A percentile compares a stretch with the other conserved stretches of the same genome.
Evolutionary conservation across 2,888 invertebrate species (phyloP).

Genomic region (Drosophila longiperda): DNA sequence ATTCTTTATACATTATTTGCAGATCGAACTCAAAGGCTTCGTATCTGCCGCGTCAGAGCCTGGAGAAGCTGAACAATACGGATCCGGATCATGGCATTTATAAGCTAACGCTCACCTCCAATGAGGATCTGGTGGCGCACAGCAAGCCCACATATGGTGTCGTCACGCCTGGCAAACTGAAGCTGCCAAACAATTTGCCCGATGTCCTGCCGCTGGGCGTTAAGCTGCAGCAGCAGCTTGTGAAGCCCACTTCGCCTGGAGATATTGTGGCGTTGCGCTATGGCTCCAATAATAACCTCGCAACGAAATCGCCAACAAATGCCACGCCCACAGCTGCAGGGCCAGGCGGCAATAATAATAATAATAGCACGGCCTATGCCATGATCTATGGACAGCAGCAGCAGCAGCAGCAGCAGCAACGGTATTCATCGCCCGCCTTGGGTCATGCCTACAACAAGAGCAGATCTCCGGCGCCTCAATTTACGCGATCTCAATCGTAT

Average conservation of each 20-base stretch:
- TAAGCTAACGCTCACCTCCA: conserved; percentile 90
- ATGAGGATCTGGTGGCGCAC: conserved; percentile 85
- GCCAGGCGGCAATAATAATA: conserved; percentile 23
- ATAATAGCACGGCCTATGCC: conserved; percentile 54
- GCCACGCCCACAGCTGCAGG: conserved; percentile 47
- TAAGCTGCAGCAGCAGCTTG: conserved; percentile 83
- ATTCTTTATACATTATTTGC: conserved; percentile 74
- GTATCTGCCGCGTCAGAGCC: conserved; percentile 89
- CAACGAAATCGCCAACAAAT: conserved; percentile 63
- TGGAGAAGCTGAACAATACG: conserved; percentile 87
- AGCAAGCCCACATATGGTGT: conserved; percentile 75
- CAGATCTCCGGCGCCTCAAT: conserved; percentile 63
- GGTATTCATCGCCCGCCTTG: conserved; percentile 81
- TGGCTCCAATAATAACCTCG: conserved; percentile 82
- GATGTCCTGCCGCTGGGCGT: conserved; percentile 87
- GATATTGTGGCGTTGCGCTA: conserved; percentile 80
- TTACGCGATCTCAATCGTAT: conserved; percentile 83
- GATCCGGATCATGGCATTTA: conserved; percentile 91
- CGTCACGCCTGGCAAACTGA: conserved; percentile 74
- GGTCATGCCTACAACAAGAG: conserved; percentile 63
- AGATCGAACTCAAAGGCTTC: conserved; percentile 92
- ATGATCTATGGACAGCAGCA: conserved; percentile 63
- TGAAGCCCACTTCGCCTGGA: conserved; percentile 67
- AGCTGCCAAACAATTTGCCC: conserved; percentile 85
- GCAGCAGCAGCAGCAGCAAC: conserved; percentile 62